Base-by-base conservation (phyloP, 2,113 vertebrate species). In the Planiliza haematocheilus region DNA sequence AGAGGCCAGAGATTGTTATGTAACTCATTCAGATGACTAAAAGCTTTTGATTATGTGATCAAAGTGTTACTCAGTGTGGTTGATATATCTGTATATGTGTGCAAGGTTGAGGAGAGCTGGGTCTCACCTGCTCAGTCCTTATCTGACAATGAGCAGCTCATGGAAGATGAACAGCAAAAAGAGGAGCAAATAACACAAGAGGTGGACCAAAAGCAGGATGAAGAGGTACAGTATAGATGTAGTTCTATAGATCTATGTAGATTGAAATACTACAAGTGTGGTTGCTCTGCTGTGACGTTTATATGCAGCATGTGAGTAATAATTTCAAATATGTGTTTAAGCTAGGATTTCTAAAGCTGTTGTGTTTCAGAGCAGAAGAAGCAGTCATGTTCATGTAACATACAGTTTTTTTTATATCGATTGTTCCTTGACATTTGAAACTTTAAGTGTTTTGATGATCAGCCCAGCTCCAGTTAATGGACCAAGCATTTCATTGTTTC, bases 61-160 rank as follows among this genome's bases (percentile, higher is more conserved):
- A 30, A 30, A 30, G 24, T 63, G 34, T 30, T 55, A 1, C 56
- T 18, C 1, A 56, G 6, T 57, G 17, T 64, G 8, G 45, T 1
- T 36, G 63, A 37, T 48, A 5, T 50, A 0, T 68, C 2, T 37
- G 1, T 30, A 2, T 42, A 12, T 55, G 6, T 60, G n/a, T 16
- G 55, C 9, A 38, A 97, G 96, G 84, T 84, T 81, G 91, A 94
- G 83, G 90, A 87, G 62, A 84, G 84, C 72, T 77, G 8, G 84
- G 73, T 80, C 9, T 10, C 65, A 53, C 77, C 77, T 24, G 43
- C 66, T 5, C 77, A 91, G 7, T 56, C 89, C 14, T 43, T 45
- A 0, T 85, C 90, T 67, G 86, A 66, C 21, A 79, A 68, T 4
- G 88, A 81, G 63, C 82, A 88, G 48, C 59, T 63, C 8, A 46